Evolutionary conservation across 1,140 invertebrate genomes (phyloP).

Genomic region (Bombus huntii): DNA sequence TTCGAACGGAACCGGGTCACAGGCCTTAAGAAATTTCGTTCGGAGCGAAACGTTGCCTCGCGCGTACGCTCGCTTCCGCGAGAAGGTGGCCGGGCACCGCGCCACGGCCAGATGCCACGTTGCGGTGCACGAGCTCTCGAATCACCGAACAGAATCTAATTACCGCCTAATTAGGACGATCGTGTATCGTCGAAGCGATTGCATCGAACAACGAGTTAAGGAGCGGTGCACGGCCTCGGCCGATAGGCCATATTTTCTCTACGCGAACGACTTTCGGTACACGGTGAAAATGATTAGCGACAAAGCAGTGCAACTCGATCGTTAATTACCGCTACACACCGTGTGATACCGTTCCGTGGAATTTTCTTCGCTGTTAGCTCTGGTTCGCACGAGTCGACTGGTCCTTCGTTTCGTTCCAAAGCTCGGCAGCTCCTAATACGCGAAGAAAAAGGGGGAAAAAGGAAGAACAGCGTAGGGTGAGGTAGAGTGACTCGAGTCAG

Average conservation of each 20-base stretch:
- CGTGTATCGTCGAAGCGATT: constrained; percentile 69
- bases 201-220: constrained; percentile 68
- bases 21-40: constrained; percentile 27
- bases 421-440: rapidly evolving
- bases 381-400: constrained; percentile 24
- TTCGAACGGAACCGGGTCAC: constrained; percentile 11
- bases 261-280: constrained; percentile 64
- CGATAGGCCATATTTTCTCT: constrained; percentile 64
- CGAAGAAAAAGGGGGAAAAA: background rate
- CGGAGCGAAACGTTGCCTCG: background rate
- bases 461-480: no score
- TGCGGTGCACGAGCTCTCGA: constrained; percentile 61
- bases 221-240: constrained; percentile 34
- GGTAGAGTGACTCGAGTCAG: no score
- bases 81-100: constrained; percentile 26
- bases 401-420: no score
- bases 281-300: constrained; percentile 68
- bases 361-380: background rate
- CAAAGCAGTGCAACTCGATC: constrained; percentile 36
- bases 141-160: constrained; percentile 73
- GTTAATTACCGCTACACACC: constrained; percentile 60
- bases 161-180: constrained; percentile 74
- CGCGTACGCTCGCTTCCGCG: constrained; percentile 34
- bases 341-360: constrained; percentile 54
- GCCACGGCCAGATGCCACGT: constrained; percentile 24